Percentiles rank a stretch among this genome's conserved stretches.
These are phyloP conservation scores for Bucco capensis DNA, from an alignment of 2,113 vertebrate species.

Conservation along the genomic window DNA sequence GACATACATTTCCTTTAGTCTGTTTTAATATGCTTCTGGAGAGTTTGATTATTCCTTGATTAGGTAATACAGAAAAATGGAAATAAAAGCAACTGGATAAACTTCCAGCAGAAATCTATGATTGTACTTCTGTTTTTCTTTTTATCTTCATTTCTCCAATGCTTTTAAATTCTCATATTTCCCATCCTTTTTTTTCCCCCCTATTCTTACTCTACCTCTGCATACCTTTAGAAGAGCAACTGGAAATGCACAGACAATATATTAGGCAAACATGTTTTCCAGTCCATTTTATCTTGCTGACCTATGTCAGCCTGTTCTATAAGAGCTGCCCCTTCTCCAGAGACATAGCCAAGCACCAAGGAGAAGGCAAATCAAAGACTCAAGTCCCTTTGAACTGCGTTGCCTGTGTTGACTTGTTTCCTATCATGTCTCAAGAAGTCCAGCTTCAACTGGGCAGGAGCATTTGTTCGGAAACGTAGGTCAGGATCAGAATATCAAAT, in stretches of 20 bases:
- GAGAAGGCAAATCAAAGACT: not conserved
- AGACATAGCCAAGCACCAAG: not conserved
- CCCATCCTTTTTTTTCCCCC: not conserved
- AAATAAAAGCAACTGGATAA: not conserved
- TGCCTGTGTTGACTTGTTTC: not conserved
- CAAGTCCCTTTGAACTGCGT: not conserved
- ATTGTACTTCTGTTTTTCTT: not conserved
- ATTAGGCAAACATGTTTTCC: not conserved
- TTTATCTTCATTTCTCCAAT: not conserved
- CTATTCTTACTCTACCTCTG: not conserved
- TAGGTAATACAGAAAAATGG: not conserved
- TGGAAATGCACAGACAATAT: not conserved
- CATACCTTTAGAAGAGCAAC: not conserved
- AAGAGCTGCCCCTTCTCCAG: not conserved
- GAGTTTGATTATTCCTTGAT: not conserved
- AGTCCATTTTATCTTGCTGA: not conserved
- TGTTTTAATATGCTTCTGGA: not conserved
- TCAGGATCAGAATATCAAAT: not conserved
- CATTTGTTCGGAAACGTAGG: fast-evolving
- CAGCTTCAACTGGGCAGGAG: not conserved
- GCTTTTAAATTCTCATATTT: not conserved
- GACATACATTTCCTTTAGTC: not conserved
- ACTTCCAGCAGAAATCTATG: not conserved
- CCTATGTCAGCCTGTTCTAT: not conserved
- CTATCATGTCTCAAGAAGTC: fast-evolving